These are phyloP conservation scores for Vanacampus margaritifer DNA, from an alignment of 2,113 vertebrate species.

Conservation along the genomic window DNA sequence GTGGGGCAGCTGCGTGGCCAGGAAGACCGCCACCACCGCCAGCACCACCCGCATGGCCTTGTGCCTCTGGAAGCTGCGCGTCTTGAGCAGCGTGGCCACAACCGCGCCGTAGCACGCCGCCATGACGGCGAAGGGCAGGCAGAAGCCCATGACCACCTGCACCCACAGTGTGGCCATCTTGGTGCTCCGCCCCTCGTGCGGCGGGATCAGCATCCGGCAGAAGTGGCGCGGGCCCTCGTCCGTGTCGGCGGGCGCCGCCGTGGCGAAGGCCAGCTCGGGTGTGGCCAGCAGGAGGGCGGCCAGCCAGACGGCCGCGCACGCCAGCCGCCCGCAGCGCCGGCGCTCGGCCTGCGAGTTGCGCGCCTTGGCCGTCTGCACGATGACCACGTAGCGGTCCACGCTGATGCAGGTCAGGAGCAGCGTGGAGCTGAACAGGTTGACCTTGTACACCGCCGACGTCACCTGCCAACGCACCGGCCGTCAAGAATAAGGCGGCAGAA, in stretches of 20 bases:
- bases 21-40: constrained; percentile 75
- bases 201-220: constrained; percentile 75
- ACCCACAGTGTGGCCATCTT: constrained; percentile 71
- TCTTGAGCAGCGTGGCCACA: constrained; percentile 75
- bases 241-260: neutral
- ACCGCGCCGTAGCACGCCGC: constrained; percentile 80
- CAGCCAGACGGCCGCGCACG: constrained; percentile 76
- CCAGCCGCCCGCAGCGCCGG: constrained; percentile 70
- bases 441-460: constrained; percentile 78
- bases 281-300: constrained; percentile 65
- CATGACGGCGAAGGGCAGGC: constrained; percentile 81
- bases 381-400: constrained; percentile 80
- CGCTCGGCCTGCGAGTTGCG: constrained; percentile 66
- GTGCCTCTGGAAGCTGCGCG: constrained; percentile 81
- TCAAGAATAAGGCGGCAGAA: no score
- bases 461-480: neutral
- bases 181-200: constrained; percentile 35
- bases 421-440: constrained; percentile 85
- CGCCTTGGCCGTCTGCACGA: constrained; percentile 73
- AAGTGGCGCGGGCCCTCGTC: fast-evolving
- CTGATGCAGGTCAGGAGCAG: constrained; percentile 86
- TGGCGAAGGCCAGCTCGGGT: constrained; percentile 80
- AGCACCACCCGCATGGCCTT: constrained; percentile 81
- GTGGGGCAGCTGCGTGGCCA: constrained; percentile 83
- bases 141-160: constrained; percentile 82